Percentiles rank a stretch among this genome's conserved stretches.
Evolutionary conservation across 2,797 vertebrate genomes (phyloP).

Genomic region (Coregonus ussuriensis): DNA sequence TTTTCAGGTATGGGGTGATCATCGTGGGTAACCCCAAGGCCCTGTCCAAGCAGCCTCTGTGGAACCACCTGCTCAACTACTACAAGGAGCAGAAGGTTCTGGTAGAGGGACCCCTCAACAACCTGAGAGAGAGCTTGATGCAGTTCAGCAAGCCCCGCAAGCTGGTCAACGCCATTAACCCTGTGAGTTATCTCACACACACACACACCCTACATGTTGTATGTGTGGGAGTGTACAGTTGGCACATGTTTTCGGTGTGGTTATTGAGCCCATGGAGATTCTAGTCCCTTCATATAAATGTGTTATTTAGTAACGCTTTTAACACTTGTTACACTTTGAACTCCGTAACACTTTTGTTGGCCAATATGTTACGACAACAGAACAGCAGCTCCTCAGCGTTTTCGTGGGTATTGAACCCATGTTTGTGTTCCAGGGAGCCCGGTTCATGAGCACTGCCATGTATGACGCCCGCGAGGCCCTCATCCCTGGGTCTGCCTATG

Average conservation of each 20-base stretch:
- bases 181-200: constrained; percentile 75
- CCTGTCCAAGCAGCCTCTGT: constrained; percentile 95
- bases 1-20: constrained; percentile 91
- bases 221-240: background rate
- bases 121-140: constrained; percentile 98
- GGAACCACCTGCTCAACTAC: constrained; percentile 98
- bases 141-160: constrained; percentile 99
- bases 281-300: no score
- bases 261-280: background rate
- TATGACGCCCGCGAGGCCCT: constrained; percentile 97
- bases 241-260: background rate
- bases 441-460: constrained; percentile 99
- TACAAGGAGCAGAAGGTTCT: constrained; percentile 99
- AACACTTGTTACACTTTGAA: background rate
- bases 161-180: constrained; percentile 98
- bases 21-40: constrained; percentile 98
- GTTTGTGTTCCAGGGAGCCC: constrained; percentile 82
- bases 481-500: constrained; percentile 96
- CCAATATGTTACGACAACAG: background rate
- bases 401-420: background rate
- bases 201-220: no score
- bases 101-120: constrained; percentile 96
- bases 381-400: background rate
- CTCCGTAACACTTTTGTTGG: background rate
- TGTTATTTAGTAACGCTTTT: no score